phyloP scores from a whole-genome alignment of 2,113 vertebrate species.

The Prietella phreatophila region DNA sequence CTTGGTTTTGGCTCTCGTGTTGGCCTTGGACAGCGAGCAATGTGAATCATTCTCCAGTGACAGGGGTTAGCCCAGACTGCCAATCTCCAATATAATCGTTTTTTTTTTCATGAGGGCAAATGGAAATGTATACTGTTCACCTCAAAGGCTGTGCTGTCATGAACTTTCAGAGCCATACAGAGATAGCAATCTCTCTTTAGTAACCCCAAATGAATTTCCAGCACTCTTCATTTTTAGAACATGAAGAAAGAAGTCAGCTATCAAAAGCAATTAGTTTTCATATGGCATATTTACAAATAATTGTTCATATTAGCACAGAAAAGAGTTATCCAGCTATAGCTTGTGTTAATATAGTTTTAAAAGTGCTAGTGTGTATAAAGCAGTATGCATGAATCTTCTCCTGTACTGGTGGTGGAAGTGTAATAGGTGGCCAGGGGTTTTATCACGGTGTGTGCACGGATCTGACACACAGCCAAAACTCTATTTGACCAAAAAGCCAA shows the following conservation, averaged over 20 bases:
- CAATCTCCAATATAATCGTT: conserved; percentile 14
- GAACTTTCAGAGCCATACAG: conserved; percentile 17
- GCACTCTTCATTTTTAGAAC: neutral
- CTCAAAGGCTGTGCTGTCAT: conserved; percentile 27
- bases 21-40: conserved; percentile 40
- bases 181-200: conserved; percentile 16
- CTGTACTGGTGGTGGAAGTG: neutral
- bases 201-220: neutral
- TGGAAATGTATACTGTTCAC: conserved; percentile 25
- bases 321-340: neutral
- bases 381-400: neutral
- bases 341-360: neutral
- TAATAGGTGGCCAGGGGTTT: conserved; percentile 49
- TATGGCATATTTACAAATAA: neutral
- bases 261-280: conserved; percentile 10
- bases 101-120: conserved; percentile 28
- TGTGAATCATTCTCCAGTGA: conserved; percentile 39
- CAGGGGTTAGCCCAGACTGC: conserved; percentile 20
- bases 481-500: conserved; percentile 53
- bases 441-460: conserved; percentile 40
- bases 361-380: neutral
- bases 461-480: conserved; percentile 39
- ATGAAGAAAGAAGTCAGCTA: neutral
- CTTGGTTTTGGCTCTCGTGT: conserved; percentile 30
- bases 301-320: neutral